Base-by-base conservation (phyloP, 2,888 invertebrate species). In the Nymphalis c-album region DNA sequence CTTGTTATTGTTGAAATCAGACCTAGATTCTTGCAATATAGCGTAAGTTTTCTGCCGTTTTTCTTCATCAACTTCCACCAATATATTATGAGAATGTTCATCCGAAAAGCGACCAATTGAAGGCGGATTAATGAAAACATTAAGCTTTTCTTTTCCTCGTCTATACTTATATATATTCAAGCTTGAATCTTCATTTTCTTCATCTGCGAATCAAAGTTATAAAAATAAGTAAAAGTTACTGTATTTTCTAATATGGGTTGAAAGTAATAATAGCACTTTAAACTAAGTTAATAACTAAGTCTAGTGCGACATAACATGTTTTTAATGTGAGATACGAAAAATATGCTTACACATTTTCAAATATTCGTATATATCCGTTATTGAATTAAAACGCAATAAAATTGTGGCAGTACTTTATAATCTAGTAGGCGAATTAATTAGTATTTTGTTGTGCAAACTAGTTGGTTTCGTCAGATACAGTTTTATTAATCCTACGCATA, bases 21-120 rank as follows among this genome's bases (percentile, higher is more conserved):
- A 75, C 74, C 85, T 77, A 48, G 82, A 76, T 75, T 91, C 91
- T 77, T 90, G 90, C 65, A 91, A 76, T 71, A 88, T 82, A 17
- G 91, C 87, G 63, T 88, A 91, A n/a, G 84, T 86, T 75, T 83
- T 91, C 53, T 80, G 80, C 18, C 74, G 79, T 60, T 80, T 83
- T 40, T 81, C 72, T 61, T 82, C 82, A 55, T 85, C 83, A 3
- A 80, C 65, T 75, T 84, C 84, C 60, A 77, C 74, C 35, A 74
- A 68, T 53, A 84, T 75, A 57, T 80, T 81, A 20, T 76, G 73
- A 17, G 71, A 64, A 17, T 71, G 67, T 48, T 72, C 75, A 58
- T 74, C 73, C 18, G 76, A 72, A 55, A 70, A 67, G n/a, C 74
- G 69, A 22, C 71, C 67, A 17, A 70, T 40, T 8, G 66, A 60